Percentiles rank a stretch among this genome's conserved stretches.
phyloP scores from a whole-genome alignment of 2,888 invertebrate species.

The Dyspetes luteomarginatus region DNA sequence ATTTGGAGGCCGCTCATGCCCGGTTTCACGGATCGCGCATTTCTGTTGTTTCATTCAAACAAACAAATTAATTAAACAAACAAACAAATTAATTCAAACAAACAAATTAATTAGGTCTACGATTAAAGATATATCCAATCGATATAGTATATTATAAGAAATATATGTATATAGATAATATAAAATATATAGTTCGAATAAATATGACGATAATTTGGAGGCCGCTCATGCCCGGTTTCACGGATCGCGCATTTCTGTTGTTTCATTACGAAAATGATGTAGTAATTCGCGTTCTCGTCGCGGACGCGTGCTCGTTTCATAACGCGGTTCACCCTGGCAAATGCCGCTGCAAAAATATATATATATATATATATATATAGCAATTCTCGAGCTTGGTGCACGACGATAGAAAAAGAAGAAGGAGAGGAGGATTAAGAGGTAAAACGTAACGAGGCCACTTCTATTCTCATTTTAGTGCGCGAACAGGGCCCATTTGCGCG shows the following conservation, averaged over 20 bases:
- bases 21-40: slow-evolving; percentile 38
- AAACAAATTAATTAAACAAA: not conserved
- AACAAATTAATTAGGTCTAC: no score
- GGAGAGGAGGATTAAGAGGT: slow-evolving; percentile 51
- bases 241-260: slow-evolving; percentile 50
- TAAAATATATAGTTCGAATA: slow-evolving; percentile 17
- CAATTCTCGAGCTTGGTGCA: slow-evolving; percentile 1
- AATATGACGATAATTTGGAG: slow-evolving; percentile 37
- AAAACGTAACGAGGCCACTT: slow-evolving; percentile 64
- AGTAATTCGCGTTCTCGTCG: slow-evolving; percentile 46
- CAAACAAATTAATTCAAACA: not conserved
- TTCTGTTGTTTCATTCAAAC: no score
- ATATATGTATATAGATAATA: no score
- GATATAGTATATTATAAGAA: no score
- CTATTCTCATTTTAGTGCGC: slow-evolving; percentile 32
- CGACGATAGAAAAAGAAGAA: slow-evolving; percentile 21
- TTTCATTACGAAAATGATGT: slow-evolving; percentile 61
- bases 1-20: slow-evolving; percentile 35
- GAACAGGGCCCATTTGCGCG: slow-evolving; percentile 35
- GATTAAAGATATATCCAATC: no score
- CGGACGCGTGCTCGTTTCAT: slow-evolving; percentile 53
- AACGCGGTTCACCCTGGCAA: slow-evolving; percentile 58
- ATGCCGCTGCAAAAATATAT: slow-evolving; percentile 11
- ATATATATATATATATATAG: slow-evolving; percentile 4
- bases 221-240: slow-evolving; percentile 38